Conservation (phyloP, 2,113 vertebrate species). For the Urocynchramus pylzowi region DNA sequence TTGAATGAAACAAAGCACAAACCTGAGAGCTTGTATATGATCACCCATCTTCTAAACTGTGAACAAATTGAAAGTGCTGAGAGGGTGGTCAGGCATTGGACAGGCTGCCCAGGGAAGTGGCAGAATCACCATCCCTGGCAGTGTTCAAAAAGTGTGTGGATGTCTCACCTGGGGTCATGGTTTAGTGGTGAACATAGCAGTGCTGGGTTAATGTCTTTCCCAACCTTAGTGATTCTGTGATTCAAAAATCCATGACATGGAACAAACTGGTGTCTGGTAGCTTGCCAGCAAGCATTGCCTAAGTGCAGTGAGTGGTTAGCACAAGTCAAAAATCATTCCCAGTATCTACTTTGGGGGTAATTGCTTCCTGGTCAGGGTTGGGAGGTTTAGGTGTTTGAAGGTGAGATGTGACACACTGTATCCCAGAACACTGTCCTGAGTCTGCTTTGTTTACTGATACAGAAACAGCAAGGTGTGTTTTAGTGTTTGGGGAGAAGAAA, state of each 20-base stretch:
- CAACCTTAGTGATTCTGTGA: not conserved
- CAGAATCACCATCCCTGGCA: not conserved
- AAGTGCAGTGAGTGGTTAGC: not conserved
- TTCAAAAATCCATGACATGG: not conserved
- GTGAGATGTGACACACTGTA: not conserved
- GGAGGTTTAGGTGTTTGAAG: not conserved
- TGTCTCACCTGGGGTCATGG: not conserved
- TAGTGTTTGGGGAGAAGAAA: not conserved
- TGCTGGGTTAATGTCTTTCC: not conserved
- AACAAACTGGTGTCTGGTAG: fast-evolving
- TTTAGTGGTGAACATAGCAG: not conserved
- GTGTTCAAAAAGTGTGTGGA: not conserved
- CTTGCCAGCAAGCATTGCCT: not conserved
- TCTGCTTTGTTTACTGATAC: not conserved
- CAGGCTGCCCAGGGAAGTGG: not conserved
- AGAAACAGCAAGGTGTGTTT: not conserved
- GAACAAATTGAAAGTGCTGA: not conserved
- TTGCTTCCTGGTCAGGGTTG: not conserved
- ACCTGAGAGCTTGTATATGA: not conserved
- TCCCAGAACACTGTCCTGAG: not conserved
- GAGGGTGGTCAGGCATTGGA: not conserved
- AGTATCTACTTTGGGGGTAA: not conserved
- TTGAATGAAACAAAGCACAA: not conserved
- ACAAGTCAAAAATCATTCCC: not conserved
- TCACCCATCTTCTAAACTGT: not conserved